Base-by-base conservation (phyloP, 2,888 invertebrate species). In the Nemotelus pantherinus region DNA sequence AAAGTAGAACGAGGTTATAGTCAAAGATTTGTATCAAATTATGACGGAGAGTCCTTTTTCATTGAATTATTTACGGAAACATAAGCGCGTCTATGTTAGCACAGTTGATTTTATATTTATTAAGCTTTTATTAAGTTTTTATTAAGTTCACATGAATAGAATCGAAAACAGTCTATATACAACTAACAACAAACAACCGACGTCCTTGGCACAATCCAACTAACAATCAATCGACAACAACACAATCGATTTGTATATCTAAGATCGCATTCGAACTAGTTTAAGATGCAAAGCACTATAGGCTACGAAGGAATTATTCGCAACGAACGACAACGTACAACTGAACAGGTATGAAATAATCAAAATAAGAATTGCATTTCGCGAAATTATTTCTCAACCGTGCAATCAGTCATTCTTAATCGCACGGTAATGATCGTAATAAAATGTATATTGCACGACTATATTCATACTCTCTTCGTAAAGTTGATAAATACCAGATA, bases 341-440 rank as follows among this genome's bases (percentile, higher is more conserved):
- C 70, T 70, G n/a, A 65, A 65, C 6, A 7, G 7, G 10, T 53
- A 53, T 47, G 25, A 25, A 25, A 45, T 70, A 39, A 43, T 55
- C 55, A n/a, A 48, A 47, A 9, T 25, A 48, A 60, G 43, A 57
- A 10, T 47, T 60, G n/a, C 57, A 55, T 72, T 48, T 41, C 41
- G 25, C 5, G 50, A 74, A 68, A 72, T 72, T n/a, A 58, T 47
- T 53, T 25, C 47, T 63, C 63, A 55, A 57, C 43, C 44, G 63
- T 60, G 43, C 50, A 74, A 74, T 74, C 72, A 74, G 48, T 63
- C 47, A 63, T 63, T 25, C 25, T 25, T 74, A 63, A 71, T 74
- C 50, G 63, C 48, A 47, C 58, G 63, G 60, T 48, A 74, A 74
- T 74, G 48, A 74, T 63, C 60, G 63, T 74, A 47, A 60, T 74